Conservation (phyloP, 35 echinoderm and acorn worm species). For the Eucidaris tribuloides region DNA sequence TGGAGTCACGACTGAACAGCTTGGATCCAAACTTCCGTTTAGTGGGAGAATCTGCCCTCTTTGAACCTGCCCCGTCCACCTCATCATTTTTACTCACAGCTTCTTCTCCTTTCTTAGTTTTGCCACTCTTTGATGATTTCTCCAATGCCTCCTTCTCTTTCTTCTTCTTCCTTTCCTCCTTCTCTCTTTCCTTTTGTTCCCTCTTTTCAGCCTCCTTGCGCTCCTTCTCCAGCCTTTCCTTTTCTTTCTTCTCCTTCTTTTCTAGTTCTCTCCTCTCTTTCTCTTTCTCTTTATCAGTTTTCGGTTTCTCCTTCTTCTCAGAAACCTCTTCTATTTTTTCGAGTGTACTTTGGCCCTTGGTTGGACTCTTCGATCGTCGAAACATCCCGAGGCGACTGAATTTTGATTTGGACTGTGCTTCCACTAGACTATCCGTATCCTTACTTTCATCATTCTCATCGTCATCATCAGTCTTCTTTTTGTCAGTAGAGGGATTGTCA, state of each 20-base stretch:
- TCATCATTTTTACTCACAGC: background rate
- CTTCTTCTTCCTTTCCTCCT: constrained; percentile 9
- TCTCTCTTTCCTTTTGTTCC: constrained; percentile 20
- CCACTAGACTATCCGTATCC: background rate
- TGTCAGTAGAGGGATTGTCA: background rate
- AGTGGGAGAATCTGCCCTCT: background rate
- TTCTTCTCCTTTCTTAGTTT: constrained; percentile 16
- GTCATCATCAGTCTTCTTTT: background rate
- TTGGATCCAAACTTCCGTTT: constrained; percentile 9
- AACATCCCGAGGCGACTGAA: background rate
- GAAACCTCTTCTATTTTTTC: background rate
- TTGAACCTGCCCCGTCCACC: background rate
- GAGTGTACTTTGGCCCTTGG: background rate
- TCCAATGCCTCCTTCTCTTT: constrained; percentile 9
- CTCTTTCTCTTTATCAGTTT: constrained; percentile 13
- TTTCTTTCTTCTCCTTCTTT: constrained; percentile 23
- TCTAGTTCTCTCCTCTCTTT: constrained; percentile 4
- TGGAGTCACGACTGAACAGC: constrained; percentile 22
- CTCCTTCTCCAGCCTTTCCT: constrained; percentile 19
- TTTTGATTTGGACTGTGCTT: background rate
- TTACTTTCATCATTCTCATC: background rate
- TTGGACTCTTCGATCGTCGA: background rate
- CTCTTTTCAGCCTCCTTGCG: constrained; percentile 3
- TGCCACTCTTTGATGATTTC: background rate
- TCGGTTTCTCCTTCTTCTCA: background rate